Percentiles rank a stretch among this genome's conserved stretches.
Evolutionary conservation across 2,797 vertebrate species (phyloP).

Genomic region (Nannoperca obscura): DNA sequence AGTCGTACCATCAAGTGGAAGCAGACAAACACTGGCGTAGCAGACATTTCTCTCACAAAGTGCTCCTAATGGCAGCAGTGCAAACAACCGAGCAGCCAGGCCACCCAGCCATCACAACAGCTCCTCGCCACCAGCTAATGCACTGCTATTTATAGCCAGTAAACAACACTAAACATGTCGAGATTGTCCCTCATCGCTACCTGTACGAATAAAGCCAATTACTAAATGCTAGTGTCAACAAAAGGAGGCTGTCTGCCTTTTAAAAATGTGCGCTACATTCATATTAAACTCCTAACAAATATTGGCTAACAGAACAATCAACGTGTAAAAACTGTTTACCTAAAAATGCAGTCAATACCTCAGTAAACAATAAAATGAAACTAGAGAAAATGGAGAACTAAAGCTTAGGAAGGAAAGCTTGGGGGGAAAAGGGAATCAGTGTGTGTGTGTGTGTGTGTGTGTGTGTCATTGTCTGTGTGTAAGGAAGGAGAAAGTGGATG

Average conservation of each 20-base stretch:
- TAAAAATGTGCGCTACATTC: constrained; percentile 25
- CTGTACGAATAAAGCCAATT: constrained; percentile 53
- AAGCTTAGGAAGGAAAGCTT: constrained; percentile 34
- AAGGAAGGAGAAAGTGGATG: constrained; percentile 10
- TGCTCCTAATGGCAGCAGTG: constrained; percentile 62
- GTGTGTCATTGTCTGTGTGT: constrained; percentile 4
- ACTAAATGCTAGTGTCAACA: constrained; percentile 41
- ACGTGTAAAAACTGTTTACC: constrained; percentile 8
- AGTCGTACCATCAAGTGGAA: constrained; percentile 40
- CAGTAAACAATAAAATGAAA: constrained; percentile 48
- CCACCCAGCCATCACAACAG: constrained; percentile 49
- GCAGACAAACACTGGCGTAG: constrained; percentile 25
- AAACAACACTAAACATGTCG: constrained; percentile 53
- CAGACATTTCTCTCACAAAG: constrained; percentile 49
- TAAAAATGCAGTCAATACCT: constrained; percentile 34
- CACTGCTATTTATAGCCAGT: constrained; percentile 69
- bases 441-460: constrained; percentile 14
- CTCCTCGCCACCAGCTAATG: constrained; percentile 64
- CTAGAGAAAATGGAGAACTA: constrained; percentile 49
- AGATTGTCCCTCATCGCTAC: constrained; percentile 58
- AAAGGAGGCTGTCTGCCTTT: constrained; percentile 21
- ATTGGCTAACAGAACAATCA: neutral
- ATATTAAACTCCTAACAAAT: constrained; percentile 9
- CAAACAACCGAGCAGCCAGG: constrained; percentile 45
- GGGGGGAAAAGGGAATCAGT: constrained; percentile 24